Evolutionary conservation across 2,113 vertebrate species (phyloP), one percentile per base, ranked within the genome.

Genomic region (Ceyx melanurus): DNA sequence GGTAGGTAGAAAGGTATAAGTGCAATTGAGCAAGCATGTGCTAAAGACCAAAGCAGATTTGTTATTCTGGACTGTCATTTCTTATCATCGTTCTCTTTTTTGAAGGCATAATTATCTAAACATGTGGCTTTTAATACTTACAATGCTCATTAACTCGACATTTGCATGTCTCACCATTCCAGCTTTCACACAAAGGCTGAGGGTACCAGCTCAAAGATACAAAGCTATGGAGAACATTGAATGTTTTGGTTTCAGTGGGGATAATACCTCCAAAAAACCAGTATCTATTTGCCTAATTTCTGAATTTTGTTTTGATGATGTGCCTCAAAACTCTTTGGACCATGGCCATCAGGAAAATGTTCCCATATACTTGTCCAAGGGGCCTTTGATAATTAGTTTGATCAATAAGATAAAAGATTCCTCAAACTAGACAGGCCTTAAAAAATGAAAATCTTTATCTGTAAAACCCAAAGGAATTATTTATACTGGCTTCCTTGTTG

Each of bases 21-120:
- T 5, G 53, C 70, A 57, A 84, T 22, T 29, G 21, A 93, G 74
- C 83, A 37, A 82, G 58, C 5, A 3, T 1, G 28, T 1, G 8
- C 56, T 68, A 15, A 80, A 81, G 64, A 90, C 66, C 29, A 62
- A 60, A 77, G 71, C 81, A 87, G 81, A 17, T 91, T 93, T 94
- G 89, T 93, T 95, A 91, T 87, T 90, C 91, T 71, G 81, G 60
- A 85, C 92, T 94, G 95, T 91, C 91, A 82, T 85, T n/a, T 92
- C 74, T 91, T 70, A 96, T 91, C 86, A 87, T 8, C 2, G 0
- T 48, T 80, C 67, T 31, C 91, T 62, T 80, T 82, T 94, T 12
- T 89, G 91, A 96, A 92, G 87, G 94, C 54, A 46, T 89, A 94
- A 90, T 96, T 96, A 94, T 43, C 84, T 35, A 89, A 96, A 92